Evolutionary conservation across 2,888 invertebrate species (phyloP).

Genomic region (Oeneis ivallda): DNA sequence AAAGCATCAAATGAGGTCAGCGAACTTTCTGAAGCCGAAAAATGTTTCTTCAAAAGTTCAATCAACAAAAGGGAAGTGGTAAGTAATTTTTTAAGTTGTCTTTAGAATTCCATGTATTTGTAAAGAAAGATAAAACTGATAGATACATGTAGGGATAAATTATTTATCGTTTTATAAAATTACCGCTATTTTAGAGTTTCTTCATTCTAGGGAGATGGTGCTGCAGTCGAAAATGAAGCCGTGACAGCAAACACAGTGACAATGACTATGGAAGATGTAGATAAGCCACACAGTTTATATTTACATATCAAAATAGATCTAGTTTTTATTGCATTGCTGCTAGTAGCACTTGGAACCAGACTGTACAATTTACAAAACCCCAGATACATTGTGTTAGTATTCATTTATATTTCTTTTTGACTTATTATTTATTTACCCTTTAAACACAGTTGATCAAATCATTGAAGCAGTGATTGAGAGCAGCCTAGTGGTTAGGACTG

Average conservation of each 20-base stretch:
- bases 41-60: slow-evolving; percentile 48
- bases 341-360: slow-evolving; percentile 87
- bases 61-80: slow-evolving; percentile 52
- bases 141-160: neutral
- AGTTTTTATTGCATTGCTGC: slow-evolving; percentile 86
- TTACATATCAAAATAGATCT: slow-evolving; percentile 87
- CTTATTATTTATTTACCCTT: neutral
- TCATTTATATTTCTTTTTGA: slow-evolving; percentile 17
- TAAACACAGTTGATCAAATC: too few species aligned
- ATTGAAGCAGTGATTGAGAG: too few species aligned
- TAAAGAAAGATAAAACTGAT: neutral
- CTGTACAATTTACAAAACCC: slow-evolving; percentile 93
- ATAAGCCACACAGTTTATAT: slow-evolving; percentile 49
- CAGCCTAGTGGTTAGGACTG: too few species aligned
- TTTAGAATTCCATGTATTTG: neutral
- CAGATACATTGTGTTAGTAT: slow-evolving; percentile 93
- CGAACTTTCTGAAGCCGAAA: slow-evolving; percentile 49
- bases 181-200: neutral
- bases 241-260: slow-evolving; percentile 33
- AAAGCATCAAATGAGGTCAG: slow-evolving; percentile 63
- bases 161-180: neutral
- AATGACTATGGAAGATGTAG: slow-evolving; percentile 32
- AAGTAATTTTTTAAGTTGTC: slow-evolving; percentile 38
- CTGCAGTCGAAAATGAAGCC: slow-evolving; percentile 46
- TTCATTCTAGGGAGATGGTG: slow-evolving; percentile 50